These are phyloP conservation scores for Enoplosus armatus DNA, from an alignment of 2,797 vertebrate species.

Conservation along the genomic window DNA sequence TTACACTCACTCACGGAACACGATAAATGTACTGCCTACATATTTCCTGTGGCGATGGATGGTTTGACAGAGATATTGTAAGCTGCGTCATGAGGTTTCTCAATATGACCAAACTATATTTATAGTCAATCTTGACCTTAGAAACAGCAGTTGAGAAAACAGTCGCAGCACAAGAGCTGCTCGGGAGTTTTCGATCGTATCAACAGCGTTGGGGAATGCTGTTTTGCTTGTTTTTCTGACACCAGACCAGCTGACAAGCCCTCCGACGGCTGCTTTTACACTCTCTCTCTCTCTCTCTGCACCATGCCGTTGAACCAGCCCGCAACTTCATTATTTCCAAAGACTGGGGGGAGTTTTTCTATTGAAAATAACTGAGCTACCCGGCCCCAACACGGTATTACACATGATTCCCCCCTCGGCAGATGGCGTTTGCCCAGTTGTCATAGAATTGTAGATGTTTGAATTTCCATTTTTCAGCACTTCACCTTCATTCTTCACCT, in stretches of 20 bases:
- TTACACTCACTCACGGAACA: background rate
- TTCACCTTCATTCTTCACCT: background rate
- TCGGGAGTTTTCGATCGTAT: background rate
- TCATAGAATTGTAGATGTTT: too few species aligned
- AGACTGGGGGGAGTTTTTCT: background rate
- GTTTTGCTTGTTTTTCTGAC: too few species aligned
- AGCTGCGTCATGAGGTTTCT: background rate
- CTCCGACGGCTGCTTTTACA: background rate
- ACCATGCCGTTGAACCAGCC: background rate
- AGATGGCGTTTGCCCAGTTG: too few species aligned
- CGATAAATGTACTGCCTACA: background rate
- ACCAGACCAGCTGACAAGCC: background rate
- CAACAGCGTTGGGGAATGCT: background rate
- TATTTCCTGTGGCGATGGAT: background rate
- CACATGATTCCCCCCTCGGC: too few species aligned
- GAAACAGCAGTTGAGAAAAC: background rate
- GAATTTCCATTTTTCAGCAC: too few species aligned
- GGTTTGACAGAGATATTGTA: background rate
- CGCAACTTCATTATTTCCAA: background rate
- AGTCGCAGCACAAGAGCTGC: background rate
- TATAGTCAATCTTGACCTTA: background rate
- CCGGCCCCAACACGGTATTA: too few species aligned
- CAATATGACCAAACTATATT: background rate
- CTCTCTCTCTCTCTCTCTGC: background rate
- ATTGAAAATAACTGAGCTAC: background rate